These are phyloP conservation scores for Balearica regulorum DNA, from an alignment of 2,797 vertebrate species.

Conservation along the genomic window DNA sequence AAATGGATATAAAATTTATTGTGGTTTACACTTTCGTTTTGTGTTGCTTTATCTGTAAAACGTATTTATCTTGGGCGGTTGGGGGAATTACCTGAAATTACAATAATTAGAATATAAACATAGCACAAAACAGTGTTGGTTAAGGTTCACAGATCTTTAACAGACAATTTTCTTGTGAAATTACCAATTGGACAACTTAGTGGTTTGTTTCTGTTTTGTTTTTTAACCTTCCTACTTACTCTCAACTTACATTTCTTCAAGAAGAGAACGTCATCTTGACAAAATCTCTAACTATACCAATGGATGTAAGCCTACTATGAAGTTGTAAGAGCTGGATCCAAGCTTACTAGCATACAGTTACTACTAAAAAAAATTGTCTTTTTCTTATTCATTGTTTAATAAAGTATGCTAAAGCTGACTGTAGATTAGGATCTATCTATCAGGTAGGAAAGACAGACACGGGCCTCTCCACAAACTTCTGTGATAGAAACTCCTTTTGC, in stretches of 20 bases:
- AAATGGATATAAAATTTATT: background rate
- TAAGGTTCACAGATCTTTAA: background rate
- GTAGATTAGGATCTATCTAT: background rate
- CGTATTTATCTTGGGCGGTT: background rate
- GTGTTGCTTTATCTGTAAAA: background rate
- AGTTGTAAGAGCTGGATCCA: background rate
- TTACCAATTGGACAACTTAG: background rate
- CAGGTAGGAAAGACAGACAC: background rate
- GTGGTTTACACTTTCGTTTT: background rate
- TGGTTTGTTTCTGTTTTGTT: background rate
- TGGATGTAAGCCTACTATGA: background rate
- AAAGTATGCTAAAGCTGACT: background rate
- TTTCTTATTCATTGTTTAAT: background rate
- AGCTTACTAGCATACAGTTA: background rate
- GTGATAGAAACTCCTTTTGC: background rate
- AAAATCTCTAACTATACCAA: background rate
- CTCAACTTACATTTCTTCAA: background rate
- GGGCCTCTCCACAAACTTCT: background rate
- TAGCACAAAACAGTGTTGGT: background rate
- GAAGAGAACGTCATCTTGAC: background rate
- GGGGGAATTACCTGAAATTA: background rate
- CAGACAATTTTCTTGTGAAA: background rate
- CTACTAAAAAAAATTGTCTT: background rate
- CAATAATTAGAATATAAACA: background rate
- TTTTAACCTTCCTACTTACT: background rate